Evolutionary conservation across 2,113 vertebrate genomes (phyloP).

Genomic region (Sinosuthora webbiana): DNA sequence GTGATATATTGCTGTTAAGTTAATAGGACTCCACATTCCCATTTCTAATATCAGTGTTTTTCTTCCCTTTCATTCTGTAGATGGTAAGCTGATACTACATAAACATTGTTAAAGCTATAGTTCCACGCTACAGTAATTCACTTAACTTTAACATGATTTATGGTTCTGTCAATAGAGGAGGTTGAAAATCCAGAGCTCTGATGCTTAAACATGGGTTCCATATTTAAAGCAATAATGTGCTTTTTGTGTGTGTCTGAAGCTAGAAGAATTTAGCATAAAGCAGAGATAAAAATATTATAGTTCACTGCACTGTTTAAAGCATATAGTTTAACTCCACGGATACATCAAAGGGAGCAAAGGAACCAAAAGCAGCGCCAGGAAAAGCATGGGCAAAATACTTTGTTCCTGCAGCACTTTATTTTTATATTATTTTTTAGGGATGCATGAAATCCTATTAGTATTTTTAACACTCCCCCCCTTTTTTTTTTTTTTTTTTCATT

Average conservation of each 20-base stretch:
- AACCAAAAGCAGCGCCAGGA: background rate
- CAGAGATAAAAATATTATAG: conserved; percentile 63
- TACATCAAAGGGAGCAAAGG: conserved; percentile 40
- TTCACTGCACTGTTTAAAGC: conserved; percentile 51
- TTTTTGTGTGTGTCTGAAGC: conserved; percentile 46
- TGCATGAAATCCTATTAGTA: conserved; percentile 61
- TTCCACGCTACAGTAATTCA: conserved; percentile 89
- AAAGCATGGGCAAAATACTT: conserved; percentile 14
- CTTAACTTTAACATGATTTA: conserved; percentile 93
- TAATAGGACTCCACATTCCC: conserved; percentile 69
- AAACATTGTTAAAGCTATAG: conserved; percentile 86
- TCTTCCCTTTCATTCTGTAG: conserved; percentile 65
- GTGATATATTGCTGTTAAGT: conserved; percentile 69
- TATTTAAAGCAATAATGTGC: conserved; percentile 83
- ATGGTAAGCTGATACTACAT: conserved; percentile 84
- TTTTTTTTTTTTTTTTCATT: background rate
- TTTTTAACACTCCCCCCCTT: conserved; percentile 7
- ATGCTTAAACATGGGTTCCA: conserved; percentile 73
- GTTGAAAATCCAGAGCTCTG: conserved; percentile 75
- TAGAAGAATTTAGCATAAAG: conserved; percentile 50
- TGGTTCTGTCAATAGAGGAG: conserved; percentile 88
- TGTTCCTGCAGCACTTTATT: conserved; percentile 14
- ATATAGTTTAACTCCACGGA: conserved; percentile 23
- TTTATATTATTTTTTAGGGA: conserved; percentile 62
- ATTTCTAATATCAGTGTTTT: conserved; percentile 63